Base-by-base conservation (phyloP, 2,797 vertebrate genomes). In the Danio choprae region DNA sequence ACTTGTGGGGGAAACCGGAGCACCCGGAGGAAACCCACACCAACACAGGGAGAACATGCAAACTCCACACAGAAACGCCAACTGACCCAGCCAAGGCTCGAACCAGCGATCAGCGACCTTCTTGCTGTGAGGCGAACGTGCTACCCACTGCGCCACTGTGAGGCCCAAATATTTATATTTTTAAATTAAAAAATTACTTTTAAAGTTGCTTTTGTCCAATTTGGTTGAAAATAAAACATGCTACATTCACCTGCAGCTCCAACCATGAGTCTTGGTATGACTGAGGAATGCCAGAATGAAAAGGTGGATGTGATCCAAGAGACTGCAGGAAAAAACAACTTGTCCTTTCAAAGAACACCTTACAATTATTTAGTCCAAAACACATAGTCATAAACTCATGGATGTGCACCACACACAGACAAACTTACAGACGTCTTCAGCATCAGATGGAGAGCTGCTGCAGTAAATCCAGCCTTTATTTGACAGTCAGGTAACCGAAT, bases 391-490 rank as follows among this genome's bases (percentile, higher is more conserved):
- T 38, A 69, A 56, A 72, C 53, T 58, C 40, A 74, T 40, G 67
- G 48, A 65, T 50, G 64, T 48, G 53, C 29, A 38, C 64, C 59
- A 76, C 48, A 62, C 2, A 62, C 59, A 78, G 44, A 51, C 46
- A 81, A 29, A 75, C 22, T 69, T 62, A 74, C 36, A 62, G 12
- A 79, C 55, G 8, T 70, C 48, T 59, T 55, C 50, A 59, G 51
- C 70, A 74, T 38, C 56, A 13, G 38, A 67, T 75, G 46, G 64
- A 74, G 40, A 29, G 56, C 78, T 67, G n/a, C 13, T 55, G 74
- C 46, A 60, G 63, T 68, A 87, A 86, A 84, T 86, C 71, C 68
- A 51, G 58, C 60, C 50, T 82, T 82, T 79, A 74, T 79, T 82
- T 76, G 79, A 82, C 77, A 58, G 38, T 58, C 67, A 79, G 73